Conservation (phyloP, 2,888 invertebrate species). For the Patella pellucida region DNA sequence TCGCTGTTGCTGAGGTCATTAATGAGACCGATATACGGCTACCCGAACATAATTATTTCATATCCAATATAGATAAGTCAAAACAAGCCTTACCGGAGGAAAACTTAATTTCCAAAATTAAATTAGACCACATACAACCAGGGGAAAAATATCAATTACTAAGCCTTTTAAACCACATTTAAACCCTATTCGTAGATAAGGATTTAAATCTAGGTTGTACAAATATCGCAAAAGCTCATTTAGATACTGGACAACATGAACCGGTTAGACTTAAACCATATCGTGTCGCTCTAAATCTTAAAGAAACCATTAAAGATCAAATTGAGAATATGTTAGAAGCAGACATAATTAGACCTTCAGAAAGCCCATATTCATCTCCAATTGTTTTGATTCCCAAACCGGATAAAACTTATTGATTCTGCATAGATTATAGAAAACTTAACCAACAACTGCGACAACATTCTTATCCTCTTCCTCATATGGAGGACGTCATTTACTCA, state of each 20-base stretch:
- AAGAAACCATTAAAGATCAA: neutral
- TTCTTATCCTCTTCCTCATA: slow-evolving; percentile 10
- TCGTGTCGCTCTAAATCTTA: slow-evolving; percentile 3
- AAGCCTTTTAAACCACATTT: neutral
- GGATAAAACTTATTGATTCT: neutral
- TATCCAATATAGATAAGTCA: no score
- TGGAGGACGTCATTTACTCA: slow-evolving; percentile 6
- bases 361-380: slow-evolving; percentile 13
- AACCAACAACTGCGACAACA: slow-evolving; percentile 4
- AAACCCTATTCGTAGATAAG: neutral
- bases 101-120: neutral
- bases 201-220: no score
- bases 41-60: neutral
- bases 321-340: neutral
- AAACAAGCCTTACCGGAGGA: no score
- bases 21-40: neutral
- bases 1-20: neutral
- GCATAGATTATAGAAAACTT: neutral
- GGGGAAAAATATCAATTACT: neutral
- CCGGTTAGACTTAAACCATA: slow-evolving; percentile 15
- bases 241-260: slow-evolving; percentile 1
- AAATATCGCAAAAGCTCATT: neutral
- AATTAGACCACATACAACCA: neutral
- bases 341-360: neutral
- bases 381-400: neutral